Base-by-base conservation (phyloP, 2,888 invertebrate genomes). In the Amphimallon solstitiale region DNA sequence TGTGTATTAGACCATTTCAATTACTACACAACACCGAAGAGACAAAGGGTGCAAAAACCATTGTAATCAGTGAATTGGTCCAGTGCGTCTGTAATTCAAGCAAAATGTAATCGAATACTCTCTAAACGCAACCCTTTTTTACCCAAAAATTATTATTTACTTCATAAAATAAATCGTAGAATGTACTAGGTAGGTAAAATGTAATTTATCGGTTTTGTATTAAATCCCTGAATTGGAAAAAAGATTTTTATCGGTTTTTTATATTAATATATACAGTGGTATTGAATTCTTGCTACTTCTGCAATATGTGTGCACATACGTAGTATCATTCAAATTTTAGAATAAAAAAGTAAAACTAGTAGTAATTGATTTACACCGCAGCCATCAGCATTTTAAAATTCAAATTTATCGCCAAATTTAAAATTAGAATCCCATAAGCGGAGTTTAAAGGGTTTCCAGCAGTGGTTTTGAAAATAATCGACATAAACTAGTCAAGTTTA, bases 1-100 rank as follows among this genome's bases (percentile, higher is more conserved):
- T 46, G 56, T 70, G 73, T 72, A 75, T 73, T 73, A 70, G 73
- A 73, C 74, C 74, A 72, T 74, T 72, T 66, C 69, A 71, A 72
- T 70, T 70, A 68, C 68, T 68, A 66, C 56, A 54, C 63, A 56
- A 56, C 56, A 40, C 19, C 67, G 63, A 65, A 70, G 67, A 70
- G 69, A 68, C 63, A 69, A 71, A 69, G 69, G 70, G 69, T 65
- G 70, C 70, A 71, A 71, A 72, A 72, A 68, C 64, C 65, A 56
- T 69, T 54, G 68, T 69, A 70, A 63, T 71, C 69, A 72, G 69
- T 71, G 67, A 70, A 69, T 69, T 73, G 73, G 72, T 73, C 72
- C 66, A 70, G 72, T 68, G 73, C 70, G 66, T 65, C 67, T 68
- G 70, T 70, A 73, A 73, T 71, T 69, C 70, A 49, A 70, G 65